phyloP scores from a whole-genome alignment of 2,888 invertebrate species.

The Andrena bicolor region DNA sequence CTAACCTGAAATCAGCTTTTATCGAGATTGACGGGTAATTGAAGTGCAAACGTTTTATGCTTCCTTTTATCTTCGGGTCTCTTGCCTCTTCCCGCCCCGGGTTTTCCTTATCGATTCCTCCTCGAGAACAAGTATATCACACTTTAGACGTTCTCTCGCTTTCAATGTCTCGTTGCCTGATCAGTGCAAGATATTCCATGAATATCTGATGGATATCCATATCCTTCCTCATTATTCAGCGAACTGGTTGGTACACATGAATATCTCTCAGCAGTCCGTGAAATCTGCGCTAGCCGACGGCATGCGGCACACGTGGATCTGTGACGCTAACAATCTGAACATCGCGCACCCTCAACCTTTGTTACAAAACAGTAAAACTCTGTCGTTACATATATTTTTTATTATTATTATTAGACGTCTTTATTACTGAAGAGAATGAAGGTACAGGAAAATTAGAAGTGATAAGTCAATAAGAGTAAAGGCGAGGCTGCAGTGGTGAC shows the following conservation, averaged over 20 bases:
- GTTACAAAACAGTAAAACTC: not conserved
- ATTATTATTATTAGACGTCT: too few relatives aligned
- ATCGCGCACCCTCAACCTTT: not conserved
- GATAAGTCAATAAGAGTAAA: too few relatives aligned
- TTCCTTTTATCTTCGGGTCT: slow-evolving; percentile 40
- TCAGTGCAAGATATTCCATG: slow-evolving; percentile 45
- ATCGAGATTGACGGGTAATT: slow-evolving; percentile 51
- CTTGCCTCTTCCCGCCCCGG: slow-evolving; percentile 17
- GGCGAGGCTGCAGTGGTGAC: too few relatives aligned
- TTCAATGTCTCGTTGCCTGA: slow-evolving; percentile 21
- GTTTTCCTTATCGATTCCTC: slow-evolving; percentile 42
- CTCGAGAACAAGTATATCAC: slow-evolving; percentile 20
- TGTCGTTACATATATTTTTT: too few relatives aligned
- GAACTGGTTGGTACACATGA: not conserved
- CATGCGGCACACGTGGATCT: not conserved
- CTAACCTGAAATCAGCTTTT: slow-evolving; percentile 32
- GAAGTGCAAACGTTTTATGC: slow-evolving; percentile 42
- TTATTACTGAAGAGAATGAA: too few relatives aligned
- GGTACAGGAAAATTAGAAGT: too few relatives aligned
- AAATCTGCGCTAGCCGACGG: not conserved
- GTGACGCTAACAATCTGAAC: not conserved
- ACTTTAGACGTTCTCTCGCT: slow-evolving; percentile 23
- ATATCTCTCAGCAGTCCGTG: slow-evolving; percentile 23
- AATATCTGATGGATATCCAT: slow-evolving; percentile 41
- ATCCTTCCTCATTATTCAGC: slow-evolving; percentile 27